These are phyloP conservation scores for Minunthozetes semirufus DNA, from an alignment of 2,888 invertebrate species.

Conservation along the genomic window DNA sequence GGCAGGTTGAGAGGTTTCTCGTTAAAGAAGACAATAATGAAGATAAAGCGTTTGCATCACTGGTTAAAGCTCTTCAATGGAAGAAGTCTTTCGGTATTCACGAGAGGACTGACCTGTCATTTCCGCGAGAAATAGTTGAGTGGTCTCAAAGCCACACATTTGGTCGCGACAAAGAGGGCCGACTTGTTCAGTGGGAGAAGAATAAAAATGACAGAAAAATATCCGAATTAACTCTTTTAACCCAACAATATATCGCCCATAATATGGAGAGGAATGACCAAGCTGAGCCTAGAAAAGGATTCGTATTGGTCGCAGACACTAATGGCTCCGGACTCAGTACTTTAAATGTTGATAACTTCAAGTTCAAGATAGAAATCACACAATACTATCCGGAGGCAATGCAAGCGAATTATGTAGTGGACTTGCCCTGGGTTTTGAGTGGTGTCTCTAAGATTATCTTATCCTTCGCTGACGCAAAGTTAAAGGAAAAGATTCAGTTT, in stretches of 20 bases:
- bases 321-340: conserved; percentile 14
- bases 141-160: conserved; percentile 12
- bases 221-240: neutral
- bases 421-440: conserved; percentile 23
- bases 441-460: neutral
- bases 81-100: conserved; percentile 35
- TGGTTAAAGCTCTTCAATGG: conserved; percentile 31
- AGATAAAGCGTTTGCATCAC: conserved; percentile 10
- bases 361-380: conserved; percentile 4
- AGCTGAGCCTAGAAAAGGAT: neutral
- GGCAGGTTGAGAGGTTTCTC: conserved; percentile 26
- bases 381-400: conserved; percentile 21
- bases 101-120: conserved; percentile 19
- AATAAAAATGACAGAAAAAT: neutral
- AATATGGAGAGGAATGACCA: conserved; percentile 14
- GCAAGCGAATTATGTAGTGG: neutral
- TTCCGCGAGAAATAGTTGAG: conserved; percentile 32
- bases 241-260: conserved; percentile 8
- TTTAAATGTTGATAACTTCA: neutral
- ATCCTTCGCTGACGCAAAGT: neutral
- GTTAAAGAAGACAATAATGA: neutral
- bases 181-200: conserved; percentile 26
- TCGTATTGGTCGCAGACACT: conserved; percentile 4
- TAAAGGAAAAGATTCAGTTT: conserved; percentile 7
- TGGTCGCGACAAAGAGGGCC: conserved; percentile 27